A percentile compares a stretch with the other conserved stretches of the same genome.
Conservation (phyloP, 2,888 invertebrate species). For the Aricia artaxerxes region DNA sequence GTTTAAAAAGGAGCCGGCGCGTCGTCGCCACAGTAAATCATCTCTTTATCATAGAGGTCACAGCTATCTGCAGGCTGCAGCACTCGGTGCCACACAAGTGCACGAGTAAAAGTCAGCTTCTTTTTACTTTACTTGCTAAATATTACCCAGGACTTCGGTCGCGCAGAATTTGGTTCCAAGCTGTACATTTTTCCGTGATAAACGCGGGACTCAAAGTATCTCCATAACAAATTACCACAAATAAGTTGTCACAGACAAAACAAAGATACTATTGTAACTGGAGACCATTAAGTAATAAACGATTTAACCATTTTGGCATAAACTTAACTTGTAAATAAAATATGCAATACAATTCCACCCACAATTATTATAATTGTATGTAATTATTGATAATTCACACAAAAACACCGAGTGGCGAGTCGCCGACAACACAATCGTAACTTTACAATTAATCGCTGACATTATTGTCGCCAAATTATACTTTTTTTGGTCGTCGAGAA, state of each 20-base stretch:
- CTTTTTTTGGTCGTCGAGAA: background rate
- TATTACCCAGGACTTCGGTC: no score
- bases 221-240: no score
- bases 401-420: background rate
- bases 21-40: background rate
- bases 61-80: background rate
- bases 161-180: no score
- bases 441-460: constrained; percentile 15
- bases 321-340: background rate
- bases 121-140: no score
- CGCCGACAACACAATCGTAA: constrained; percentile 14
- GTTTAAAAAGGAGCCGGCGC: background rate
- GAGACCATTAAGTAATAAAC: background rate
- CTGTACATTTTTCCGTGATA: no score
- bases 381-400: constrained; percentile 22
- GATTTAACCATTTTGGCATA: background rate
- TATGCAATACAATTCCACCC: background rate
- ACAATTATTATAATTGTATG: constrained; percentile 12
- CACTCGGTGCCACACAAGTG: background rate
- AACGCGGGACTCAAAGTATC: no score
- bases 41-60: background rate
- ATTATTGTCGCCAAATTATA: constrained; percentile 18
- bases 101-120: background rate
- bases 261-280: background rate
- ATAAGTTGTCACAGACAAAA: background rate